These are phyloP conservation scores for Sardina pilchardus DNA, from an alignment of 2,113 vertebrate species.

Conservation along the genomic window DNA sequence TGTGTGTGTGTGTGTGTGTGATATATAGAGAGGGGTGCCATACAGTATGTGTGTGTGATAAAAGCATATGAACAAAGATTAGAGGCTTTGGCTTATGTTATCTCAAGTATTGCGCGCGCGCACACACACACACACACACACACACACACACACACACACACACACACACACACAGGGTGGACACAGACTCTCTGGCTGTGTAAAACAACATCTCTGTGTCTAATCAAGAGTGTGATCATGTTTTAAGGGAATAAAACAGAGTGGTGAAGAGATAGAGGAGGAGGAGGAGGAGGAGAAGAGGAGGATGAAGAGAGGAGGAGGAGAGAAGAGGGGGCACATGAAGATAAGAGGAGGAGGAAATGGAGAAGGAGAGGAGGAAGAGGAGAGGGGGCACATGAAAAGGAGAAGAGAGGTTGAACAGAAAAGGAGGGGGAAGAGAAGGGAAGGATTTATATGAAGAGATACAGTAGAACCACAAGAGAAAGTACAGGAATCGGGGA, in stretches of 20 bases:
- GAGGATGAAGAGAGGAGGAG: background rate
- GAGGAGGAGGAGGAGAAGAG: background rate
- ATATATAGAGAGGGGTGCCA: background rate
- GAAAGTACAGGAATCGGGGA: too few species aligned
- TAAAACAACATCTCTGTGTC: background rate
- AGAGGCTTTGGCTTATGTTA: too few species aligned
- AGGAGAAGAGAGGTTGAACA: too few species aligned
- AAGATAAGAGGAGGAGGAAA: background rate
- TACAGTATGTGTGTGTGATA: background rate
- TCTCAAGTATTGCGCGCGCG: background rate
- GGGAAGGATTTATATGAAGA: too few species aligned
- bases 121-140: background rate
- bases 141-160: slow-evolving; percentile 22
- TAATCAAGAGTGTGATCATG: slow-evolving; percentile 18
- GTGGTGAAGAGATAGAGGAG: background rate
- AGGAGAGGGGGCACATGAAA: background rate
- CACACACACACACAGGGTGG: slow-evolving; percentile 22
- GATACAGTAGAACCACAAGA: too few species aligned
- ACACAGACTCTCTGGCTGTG: too few species aligned
- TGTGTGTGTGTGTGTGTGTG: background rate
- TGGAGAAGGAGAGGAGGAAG: background rate
- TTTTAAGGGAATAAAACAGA: slow-evolving; percentile 8
- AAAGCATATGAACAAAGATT: background rate
- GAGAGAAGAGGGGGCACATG: background rate
- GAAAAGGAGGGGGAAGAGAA: too few species aligned